A percentile compares a stretch with the other conserved stretches of the same genome.
Conservation (phyloP, 2,797 vertebrate species). For the Lemur catta region DNA sequence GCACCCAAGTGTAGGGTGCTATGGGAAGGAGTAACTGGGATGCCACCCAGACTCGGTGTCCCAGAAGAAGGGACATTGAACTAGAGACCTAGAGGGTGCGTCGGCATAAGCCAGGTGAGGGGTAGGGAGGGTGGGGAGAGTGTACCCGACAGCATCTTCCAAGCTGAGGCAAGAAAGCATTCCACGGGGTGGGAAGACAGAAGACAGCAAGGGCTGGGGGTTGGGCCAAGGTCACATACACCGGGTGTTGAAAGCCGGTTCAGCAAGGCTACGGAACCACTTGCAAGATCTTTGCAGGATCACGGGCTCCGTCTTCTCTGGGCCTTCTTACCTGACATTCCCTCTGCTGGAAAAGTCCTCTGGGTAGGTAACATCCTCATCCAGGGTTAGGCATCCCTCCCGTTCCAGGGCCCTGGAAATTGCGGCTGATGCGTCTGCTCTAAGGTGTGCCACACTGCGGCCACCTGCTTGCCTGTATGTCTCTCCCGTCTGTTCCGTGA, state of each 20-base stretch:
- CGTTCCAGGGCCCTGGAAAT: neutral
- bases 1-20: neutral
- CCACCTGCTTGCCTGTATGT: neutral
- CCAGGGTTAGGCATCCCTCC: neutral
- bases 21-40: neutral
- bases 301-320: fast-evolving
- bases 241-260: neutral
- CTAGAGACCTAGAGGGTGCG: neutral
- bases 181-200: neutral
- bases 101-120: neutral
- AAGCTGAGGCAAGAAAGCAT: neutral
- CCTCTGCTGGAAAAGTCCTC: neutral
- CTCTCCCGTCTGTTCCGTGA: too few species aligned
- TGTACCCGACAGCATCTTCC: neutral
- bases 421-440: fast-evolving
- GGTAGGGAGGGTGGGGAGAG: neutral
- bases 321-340: neutral
- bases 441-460: fast-evolving
- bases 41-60: neutral
- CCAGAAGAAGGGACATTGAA: neutral
- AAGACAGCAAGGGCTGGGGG: neutral
- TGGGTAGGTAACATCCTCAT: neutral
- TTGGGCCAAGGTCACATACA: neutral
- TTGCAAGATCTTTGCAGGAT: neutral
- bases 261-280: too few species aligned